Percentiles rank a stretch among this genome's conserved stretches.
These are phyloP conservation scores for Hypolimnas misippus DNA, from an alignment of 2,888 invertebrate genomes.

Conservation along the genomic window DNA sequence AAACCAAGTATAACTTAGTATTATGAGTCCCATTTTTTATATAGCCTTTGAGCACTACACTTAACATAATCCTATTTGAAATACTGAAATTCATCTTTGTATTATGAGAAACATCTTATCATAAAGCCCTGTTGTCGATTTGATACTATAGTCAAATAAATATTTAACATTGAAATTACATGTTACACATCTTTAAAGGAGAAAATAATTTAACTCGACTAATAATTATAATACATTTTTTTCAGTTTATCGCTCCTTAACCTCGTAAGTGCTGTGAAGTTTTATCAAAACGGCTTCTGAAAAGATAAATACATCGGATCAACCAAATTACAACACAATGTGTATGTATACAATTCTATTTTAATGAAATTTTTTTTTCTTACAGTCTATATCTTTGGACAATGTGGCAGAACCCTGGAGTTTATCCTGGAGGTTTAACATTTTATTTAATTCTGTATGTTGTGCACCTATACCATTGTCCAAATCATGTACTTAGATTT, in stretches of 20 bases:
- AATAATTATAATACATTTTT: slow-evolving; percentile 7
- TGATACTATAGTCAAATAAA: too few species aligned
- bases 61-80: too few species aligned
- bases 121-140: too few species aligned
- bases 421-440: slow-evolving; percentile 75
- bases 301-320: slow-evolving; percentile 67
- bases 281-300: slow-evolving; percentile 71
- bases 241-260: slow-evolving; percentile 48
- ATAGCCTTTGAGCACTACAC: too few species aligned
- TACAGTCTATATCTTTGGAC: slow-evolving; percentile 48
- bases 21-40: too few species aligned
- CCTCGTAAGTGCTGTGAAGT: slow-evolving; percentile 45
- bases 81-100: too few species aligned
- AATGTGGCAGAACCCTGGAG: slow-evolving; percentile 80
- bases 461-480: slow-evolving; percentile 35
- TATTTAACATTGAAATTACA: too few species aligned
- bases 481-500: slow-evolving; percentile 20
- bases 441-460: slow-evolving; percentile 25
- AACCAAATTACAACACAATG: slow-evolving; percentile 80
- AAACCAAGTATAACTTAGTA: too few species aligned
- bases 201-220: too few species aligned
- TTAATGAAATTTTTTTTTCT: slow-evolving; percentile 51
- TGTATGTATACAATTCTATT: slow-evolving; percentile 68
- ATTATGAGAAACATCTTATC: too few species aligned
- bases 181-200: too few species aligned